Evolutionary conservation across 2,113 vertebrate species (phyloP).

Genomic region (Heterochromis multidens): DNA sequence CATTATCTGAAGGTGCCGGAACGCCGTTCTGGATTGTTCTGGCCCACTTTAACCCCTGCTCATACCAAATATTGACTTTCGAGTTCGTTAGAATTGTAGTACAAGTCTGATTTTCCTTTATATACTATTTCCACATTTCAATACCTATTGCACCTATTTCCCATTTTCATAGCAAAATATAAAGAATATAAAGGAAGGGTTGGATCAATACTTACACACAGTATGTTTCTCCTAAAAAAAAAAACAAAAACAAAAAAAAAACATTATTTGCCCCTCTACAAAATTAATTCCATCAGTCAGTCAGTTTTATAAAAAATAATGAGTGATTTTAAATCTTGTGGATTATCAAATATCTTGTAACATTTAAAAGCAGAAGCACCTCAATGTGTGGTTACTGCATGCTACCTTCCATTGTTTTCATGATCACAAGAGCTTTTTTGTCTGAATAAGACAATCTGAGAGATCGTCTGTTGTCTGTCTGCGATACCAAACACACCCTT

Average conservation of each 20-base stretch:
- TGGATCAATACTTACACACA: neutral
- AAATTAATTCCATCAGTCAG: too few species aligned
- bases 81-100: neutral
- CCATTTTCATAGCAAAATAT: too few species aligned
- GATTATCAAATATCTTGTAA: neutral
- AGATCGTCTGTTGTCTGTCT: neutral
- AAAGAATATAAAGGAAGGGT: neutral
- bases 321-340: neutral
- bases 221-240: neutral
- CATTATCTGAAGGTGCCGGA: neutral
- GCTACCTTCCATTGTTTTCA: neutral
- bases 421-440: neutral
- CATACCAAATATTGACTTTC: neutral
- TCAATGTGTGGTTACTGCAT: too few species aligned
- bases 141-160: too few species aligned
- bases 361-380: neutral
- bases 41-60: rapidly evolving
- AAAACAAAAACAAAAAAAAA: too few species aligned
- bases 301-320: too few species aligned
- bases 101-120: neutral
- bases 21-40: neutral
- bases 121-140: neutral
- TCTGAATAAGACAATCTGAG: too few species aligned
- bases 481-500: neutral
- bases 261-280: too few species aligned